phyloP scores from a whole-genome alignment of 2,888 invertebrate genomes.

The Sinhomidia bicolor region DNA sequence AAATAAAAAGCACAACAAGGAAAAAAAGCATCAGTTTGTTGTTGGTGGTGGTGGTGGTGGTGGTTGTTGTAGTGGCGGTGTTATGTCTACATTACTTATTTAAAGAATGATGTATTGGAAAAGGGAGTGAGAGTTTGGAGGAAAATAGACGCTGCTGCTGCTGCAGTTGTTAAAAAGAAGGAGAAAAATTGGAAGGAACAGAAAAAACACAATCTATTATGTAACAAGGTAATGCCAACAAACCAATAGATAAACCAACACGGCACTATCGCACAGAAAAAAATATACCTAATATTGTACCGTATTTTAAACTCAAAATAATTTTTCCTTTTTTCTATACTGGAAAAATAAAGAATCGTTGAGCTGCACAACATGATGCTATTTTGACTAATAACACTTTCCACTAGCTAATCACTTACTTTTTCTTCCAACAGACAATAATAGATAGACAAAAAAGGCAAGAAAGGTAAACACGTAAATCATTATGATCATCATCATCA shows the following conservation, averaged over 20 bases:
- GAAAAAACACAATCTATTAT: constrained; percentile 34
- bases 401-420: constrained; percentile 19
- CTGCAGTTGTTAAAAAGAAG: too few species aligned
- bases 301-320: not conserved
- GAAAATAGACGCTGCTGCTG: constrained; percentile 2
- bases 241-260: constrained; percentile 4
- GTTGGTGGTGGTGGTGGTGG: too few species aligned
- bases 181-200: constrained; percentile 27
- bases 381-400: not conserved
- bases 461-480: too few species aligned
- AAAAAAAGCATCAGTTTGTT: not conserved
- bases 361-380: not conserved
- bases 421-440: not conserved
- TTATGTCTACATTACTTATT: constrained; percentile 78
- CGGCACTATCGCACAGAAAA: not conserved
- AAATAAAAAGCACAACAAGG: not conserved
- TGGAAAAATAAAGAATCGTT: not conserved
- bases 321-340: not conserved
- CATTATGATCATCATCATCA: too few species aligned
- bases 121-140: constrained; percentile 74
- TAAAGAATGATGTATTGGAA: constrained; percentile 79
- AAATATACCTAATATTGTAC: constrained; percentile 7
- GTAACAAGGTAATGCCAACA: constrained; percentile 47
- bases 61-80: too few species aligned
- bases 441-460: too few species aligned